These are phyloP conservation scores for Amniataba percoides DNA, from an alignment of 2,797 vertebrate species.

Conservation along the genomic window DNA sequence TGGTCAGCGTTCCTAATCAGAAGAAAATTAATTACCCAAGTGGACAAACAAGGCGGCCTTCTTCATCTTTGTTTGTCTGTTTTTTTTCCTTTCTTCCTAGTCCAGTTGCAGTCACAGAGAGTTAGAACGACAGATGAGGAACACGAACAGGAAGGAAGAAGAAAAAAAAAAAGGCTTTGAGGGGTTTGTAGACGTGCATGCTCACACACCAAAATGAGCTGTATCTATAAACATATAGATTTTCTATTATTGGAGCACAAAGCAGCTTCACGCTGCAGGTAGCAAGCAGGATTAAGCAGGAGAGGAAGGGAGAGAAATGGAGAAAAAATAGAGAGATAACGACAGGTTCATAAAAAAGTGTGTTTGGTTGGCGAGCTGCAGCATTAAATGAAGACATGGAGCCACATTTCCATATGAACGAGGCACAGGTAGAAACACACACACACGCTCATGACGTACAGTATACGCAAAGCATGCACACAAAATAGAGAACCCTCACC, in stretches of 20 bases:
- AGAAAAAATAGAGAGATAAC: slow-evolving; percentile 57
- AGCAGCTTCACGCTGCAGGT: slow-evolving; percentile 49
- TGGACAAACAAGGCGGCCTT: slow-evolving; percentile 16
- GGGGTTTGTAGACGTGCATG: slow-evolving; percentile 25
- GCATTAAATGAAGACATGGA: slow-evolving; percentile 65
- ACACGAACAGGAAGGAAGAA: slow-evolving; percentile 2
- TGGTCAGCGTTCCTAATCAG: slow-evolving; percentile 28
- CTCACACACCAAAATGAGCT: slow-evolving; percentile 42
- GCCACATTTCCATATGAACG: slow-evolving; percentile 80
- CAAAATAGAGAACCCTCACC: slow-evolving; percentile 12
- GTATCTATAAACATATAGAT: slow-evolving; percentile 77
- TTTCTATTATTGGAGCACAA: slow-evolving; percentile 69
- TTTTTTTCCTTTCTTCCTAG: background rate
- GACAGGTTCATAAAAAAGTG: slow-evolving; percentile 57
- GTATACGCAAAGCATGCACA: slow-evolving; percentile 23
- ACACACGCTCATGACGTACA: slow-evolving; percentile 2
- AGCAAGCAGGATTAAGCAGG: slow-evolving; percentile 64
- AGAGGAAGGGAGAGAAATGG: slow-evolving; percentile 40
- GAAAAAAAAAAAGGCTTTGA: slow-evolving; percentile 50
- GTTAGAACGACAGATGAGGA: background rate
- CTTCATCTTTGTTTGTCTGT: slow-evolving; percentile 31
- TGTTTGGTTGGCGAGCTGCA: slow-evolving; percentile 56
- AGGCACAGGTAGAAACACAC: slow-evolving; percentile 44
- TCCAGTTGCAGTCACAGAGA: background rate
- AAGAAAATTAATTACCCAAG: slow-evolving; percentile 16